phyloP scores from a whole-genome alignment of 2,888 invertebrate species.

The Gonocerus acuteangulatus region DNA sequence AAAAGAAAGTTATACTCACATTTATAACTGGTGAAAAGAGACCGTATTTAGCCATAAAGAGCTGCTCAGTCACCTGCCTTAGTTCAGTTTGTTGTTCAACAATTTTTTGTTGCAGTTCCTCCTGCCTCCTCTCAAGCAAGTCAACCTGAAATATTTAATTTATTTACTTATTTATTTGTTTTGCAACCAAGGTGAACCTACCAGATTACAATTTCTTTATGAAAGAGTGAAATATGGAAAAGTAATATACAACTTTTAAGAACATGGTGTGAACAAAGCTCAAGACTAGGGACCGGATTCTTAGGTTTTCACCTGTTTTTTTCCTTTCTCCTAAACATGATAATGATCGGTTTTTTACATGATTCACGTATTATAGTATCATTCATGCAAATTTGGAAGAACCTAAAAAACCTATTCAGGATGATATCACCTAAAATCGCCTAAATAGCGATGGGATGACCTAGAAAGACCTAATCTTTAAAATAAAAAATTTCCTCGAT shows the following conservation, averaged over 20 bases:
- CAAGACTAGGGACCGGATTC: no score
- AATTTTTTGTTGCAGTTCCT: slow-evolving; percentile 75
- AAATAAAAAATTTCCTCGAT: no score
- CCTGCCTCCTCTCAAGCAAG: slow-evolving; percentile 73
- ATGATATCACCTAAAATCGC: no score
- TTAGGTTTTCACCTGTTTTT: no score
- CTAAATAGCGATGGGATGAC: no score
- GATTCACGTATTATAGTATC: no score
- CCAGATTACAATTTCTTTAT: not conserved
- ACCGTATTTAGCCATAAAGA: slow-evolving; percentile 72
- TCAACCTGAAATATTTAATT: slow-evolving; percentile 44
- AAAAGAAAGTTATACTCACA: slow-evolving; percentile 38
- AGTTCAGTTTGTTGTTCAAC: slow-evolving; percentile 80
- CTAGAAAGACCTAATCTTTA: no score
- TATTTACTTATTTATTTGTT: not conserved
- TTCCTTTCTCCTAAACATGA: no score
- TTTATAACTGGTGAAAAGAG: slow-evolving; percentile 49
- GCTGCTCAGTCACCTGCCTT: slow-evolving; percentile 75
- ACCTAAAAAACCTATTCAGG: no score
- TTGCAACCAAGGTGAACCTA: not conserved
- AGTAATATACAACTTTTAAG: not conserved
- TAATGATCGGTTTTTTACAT: no score
- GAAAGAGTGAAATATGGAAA: not conserved
- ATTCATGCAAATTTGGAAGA: no score
- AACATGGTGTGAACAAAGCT: no score